Percentiles rank a stretch among this genome's conserved stretches.
These are phyloP conservation scores for Tetramorium simillimum DNA, from an alignment of 1,140 invertebrate species.

Conservation along the genomic window DNA sequence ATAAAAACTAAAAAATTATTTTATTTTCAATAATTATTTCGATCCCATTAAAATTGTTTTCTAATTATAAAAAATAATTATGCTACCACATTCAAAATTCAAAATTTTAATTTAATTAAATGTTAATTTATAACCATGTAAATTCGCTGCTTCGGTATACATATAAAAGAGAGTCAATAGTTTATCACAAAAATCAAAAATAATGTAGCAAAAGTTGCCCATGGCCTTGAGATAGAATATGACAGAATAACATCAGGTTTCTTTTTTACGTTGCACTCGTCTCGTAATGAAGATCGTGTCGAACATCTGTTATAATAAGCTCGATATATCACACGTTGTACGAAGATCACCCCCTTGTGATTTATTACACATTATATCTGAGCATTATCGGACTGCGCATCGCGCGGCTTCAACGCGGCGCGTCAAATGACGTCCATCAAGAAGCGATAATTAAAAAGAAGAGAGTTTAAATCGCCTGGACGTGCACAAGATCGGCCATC, in stretches of 20 bases:
- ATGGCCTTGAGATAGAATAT: slow-evolving; percentile 5
- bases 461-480: slow-evolving; percentile 42
- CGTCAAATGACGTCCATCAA: slow-evolving; percentile 50
- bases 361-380: slow-evolving; percentile 63
- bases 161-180: not conserved
- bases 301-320: slow-evolving; percentile 60
- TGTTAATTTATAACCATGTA: no score
- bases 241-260: slow-evolving; percentile 18
- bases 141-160: not conserved
- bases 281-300: slow-evolving; percentile 54
- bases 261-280: slow-evolving; percentile 32
- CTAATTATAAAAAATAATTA: not conserved
- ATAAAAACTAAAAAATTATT: not conserved
- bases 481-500: slow-evolving; percentile 50
- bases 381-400: slow-evolving; percentile 53
- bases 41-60: not conserved
- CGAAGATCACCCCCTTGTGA: slow-evolving; percentile 53
- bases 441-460: slow-evolving; percentile 60
- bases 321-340: slow-evolving; percentile 43
- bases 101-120: not conserved
- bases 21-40: not conserved
- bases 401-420: slow-evolving; percentile 40
- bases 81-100: not conserved
- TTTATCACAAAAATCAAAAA: not conserved
- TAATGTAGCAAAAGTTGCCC: not conserved